Percentiles rank a stretch among this genome's conserved stretches.
phyloP scores from a whole-genome alignment of 2,113 vertebrate species.

The Callocephalon fimbriatum region DNA sequence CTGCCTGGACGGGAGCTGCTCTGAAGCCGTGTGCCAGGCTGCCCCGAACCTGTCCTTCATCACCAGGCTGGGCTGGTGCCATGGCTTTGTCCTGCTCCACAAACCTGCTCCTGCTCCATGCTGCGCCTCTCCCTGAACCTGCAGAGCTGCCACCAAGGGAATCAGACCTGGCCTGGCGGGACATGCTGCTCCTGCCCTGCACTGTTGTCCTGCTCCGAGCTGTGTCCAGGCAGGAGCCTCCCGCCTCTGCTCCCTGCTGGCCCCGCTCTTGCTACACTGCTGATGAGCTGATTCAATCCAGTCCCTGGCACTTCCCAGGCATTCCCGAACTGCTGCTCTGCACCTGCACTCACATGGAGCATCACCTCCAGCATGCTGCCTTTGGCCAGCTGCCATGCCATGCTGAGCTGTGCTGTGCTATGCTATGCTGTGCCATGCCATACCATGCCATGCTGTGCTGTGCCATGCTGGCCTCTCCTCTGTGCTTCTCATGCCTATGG shows the following conservation, averaged over 20 bases:
- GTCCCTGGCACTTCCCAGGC: background rate
- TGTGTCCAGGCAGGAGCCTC: background rate
- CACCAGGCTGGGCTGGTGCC: background rate
- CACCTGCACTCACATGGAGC: background rate
- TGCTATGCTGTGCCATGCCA: background rate
- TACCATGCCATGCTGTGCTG: accelerated
- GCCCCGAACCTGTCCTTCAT: background rate
- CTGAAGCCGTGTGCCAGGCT: background rate
- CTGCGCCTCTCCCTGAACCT: background rate
- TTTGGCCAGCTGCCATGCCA: accelerated
- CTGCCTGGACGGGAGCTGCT: background rate
- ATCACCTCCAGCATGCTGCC: background rate
- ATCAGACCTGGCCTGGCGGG: background rate
- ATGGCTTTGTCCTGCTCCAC: background rate
- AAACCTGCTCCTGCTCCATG: background rate
- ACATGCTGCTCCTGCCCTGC: background rate
- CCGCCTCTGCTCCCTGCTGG: background rate
- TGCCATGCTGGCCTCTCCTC: accelerated
- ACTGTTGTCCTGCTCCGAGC: background rate
- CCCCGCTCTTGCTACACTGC: background rate
- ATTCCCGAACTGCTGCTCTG: background rate
- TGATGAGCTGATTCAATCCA: background rate
- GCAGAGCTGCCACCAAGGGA: background rate
- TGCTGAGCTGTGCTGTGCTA: background rate
- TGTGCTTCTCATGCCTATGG: accelerated